Evolutionary conservation across 1,140 invertebrate species (phyloP).

Genomic region (Holcopasites calliopsidis): DNA sequence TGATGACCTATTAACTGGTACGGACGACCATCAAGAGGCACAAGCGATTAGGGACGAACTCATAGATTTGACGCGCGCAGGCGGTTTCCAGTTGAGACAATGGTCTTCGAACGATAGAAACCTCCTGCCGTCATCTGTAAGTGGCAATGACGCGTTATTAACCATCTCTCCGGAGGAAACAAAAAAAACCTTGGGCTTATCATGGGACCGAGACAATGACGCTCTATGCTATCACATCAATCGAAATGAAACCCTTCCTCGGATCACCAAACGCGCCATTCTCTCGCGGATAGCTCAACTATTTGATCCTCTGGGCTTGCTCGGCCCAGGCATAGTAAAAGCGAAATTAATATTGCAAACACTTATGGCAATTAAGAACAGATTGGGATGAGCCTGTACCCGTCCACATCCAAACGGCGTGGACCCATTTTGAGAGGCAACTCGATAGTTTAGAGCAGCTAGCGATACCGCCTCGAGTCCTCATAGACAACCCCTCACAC

Average conservation of each 20-base stretch:
- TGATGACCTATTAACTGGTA: neutral
- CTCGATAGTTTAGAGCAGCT: neutral
- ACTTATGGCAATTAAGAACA: neutral
- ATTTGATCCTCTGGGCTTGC: constrained; percentile 20
- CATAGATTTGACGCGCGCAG: neutral
- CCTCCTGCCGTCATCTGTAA: neutral
- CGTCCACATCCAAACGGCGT: neutral
- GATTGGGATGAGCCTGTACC: neutral
- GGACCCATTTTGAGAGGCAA: neutral
- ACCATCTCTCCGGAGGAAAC: neutral
- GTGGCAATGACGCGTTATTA: neutral
- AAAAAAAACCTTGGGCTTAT: neutral
- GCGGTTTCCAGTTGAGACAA: neutral
- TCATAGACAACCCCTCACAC: accelerated
- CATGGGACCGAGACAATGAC: neutral
- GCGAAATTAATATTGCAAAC: constrained; percentile 36
- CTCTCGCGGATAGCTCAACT: constrained; percentile 27
- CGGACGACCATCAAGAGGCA: neutral
- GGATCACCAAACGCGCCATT: constrained; percentile 11
- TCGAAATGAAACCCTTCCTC: accelerated
- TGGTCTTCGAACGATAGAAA: constrained; percentile 5
- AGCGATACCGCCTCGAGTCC: neutral
- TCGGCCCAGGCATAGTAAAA: neutral
- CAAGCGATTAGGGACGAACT: neutral
- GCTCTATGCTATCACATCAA: neutral